Base-by-base conservation (phyloP, 2,888 invertebrate genomes). In the Chloromyia formosa region DNA sequence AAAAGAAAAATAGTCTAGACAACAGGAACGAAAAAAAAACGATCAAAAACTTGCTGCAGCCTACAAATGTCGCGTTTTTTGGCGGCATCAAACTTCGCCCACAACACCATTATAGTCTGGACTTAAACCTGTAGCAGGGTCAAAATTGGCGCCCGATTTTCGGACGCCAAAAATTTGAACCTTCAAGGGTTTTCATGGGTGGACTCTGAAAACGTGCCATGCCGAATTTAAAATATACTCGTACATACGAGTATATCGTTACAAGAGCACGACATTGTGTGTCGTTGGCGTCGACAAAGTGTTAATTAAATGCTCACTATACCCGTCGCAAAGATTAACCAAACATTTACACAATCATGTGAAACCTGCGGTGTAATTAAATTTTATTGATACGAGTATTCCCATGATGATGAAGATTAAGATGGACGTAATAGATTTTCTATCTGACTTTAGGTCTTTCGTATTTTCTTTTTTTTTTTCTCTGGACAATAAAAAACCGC, bases 1-100 rank as follows among this genome's bases (percentile, higher is more conserved):
- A 35, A 35, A 35, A 35, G 27, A 35, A 66, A 61, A 66, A 61
- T 45, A 66, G 66, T 66, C 66, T 66, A 66, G 66, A 66, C 66
- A 23, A 14, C 20, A 14, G 5, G 27, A n/a, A 18, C 23, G 45
- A 49, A 16, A 18, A 22, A 35, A n/a, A 49, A 22, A 49, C n/a
- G 9, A 49, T n/a, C 49, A 5, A 66, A 18, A 12, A n/a, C 49
- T n/a, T 4, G 14, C 1, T 45, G 18, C 66, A 49, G 12, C 40
- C 64, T 42, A 64, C 40, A 45, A 12, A 5, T 7, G 64, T 42
- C 40, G 45, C 45, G 3, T 0, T 27, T 35, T 42, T 27, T 61
- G 35, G 62, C 20, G 49, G 20, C 49, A 14, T 12, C 12, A 20
- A 10, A 10, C 18, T 66, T 66, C 12, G 20, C 35, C 22, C 16